Evolutionary conservation across 2,113 vertebrate species (phyloP), one percentile per base, ranked within the genome.

Genomic region (Gambusia affinis): DNA sequence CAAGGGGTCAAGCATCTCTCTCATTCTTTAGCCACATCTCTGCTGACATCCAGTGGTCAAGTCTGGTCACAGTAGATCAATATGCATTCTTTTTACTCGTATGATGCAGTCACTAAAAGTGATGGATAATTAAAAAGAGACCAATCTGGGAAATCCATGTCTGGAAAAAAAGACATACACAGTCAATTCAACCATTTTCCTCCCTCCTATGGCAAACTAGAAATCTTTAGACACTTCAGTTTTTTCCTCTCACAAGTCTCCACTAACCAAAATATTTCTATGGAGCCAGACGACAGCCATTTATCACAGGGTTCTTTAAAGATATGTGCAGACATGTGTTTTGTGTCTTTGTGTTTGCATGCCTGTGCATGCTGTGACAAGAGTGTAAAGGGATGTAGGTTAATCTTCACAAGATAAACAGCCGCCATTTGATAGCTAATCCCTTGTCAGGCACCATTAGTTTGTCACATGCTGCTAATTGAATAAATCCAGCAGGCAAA

Each of bases 371-470:
- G 80, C 68, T 80, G 70, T 35, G 29, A 78, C 85, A 85, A 62
- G 85, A 73, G 75, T 42, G 78, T 71, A 73, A 72, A 75, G n/a
- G 70, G 75, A 90, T 72, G 79, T 91, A 37, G 84, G 90, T 86
- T 93, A 90, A 92, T 87, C 89, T 85, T 76, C 60, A 83, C 76
- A 64, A 37, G 87, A 74, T 64, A 72, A 85, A 63, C 82, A 61
- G 79, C 72, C 27, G 62, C 87, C 85, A 73, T 85, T 89, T 92
- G 84, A 93, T 90, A 80, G 81, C 71, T 91, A 87, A 93, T 90
- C 91, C 83, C 85, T 79, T 85, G 89, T 87, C 83, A 91, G 65
- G 70, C 12, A 65, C 65, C 54, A 91, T 92, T 90, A 91, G 76
- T 63, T 74, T 72, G 62, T 35, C 60, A 78, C 73, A 64, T 51